Base-by-base conservation (phyloP, 2,797 vertebrate species). In the Threskiornis aethiopicus region DNA sequence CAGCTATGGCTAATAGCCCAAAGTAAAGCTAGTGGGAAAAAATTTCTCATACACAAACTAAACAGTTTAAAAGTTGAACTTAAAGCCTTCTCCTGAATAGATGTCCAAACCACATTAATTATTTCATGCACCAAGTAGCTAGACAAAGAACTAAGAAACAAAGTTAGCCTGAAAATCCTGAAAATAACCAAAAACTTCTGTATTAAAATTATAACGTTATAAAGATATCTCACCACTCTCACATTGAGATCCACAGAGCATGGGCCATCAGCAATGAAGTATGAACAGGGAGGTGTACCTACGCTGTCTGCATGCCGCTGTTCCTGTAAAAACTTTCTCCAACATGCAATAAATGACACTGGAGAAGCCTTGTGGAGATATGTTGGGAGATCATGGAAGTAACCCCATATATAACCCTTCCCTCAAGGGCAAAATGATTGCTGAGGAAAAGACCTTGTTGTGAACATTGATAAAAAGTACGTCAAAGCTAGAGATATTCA, bases 1-100 rank as follows among this genome's bases (percentile, higher is more conserved):
- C 89, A 98, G 64, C 92, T 91, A 87, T 95, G 91, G 89, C 89
- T 89, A 96, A 93, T 94, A 92, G 87, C 82, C 65, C 91, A 94
- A 97, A 96, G 84, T 70, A 65, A 96, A 84, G 73, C 62, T 42
- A 95, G 89, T 72, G 67, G 89, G 70, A 88, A 91, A 94, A 92
- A 75, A n/a, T 1, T 59, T 90, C 78, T 78, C 52, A 39, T 71
- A 52, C 62, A 55, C 89, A 58, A 92, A 82, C 41, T 6, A 54
- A 96, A 76, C 22, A 57, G 49, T 76, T 91, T 89, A 72, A 73
- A 93, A 91, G 67, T 59, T 93, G 85, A 96, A 90, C 58, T 90
- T 84, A 57, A 67, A 94, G 37, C 31, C 33, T 91, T 85, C 70
- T 86, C n/a, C 78, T 93, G 57, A 89, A 73, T 55, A 70, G 52